phyloP scores from a whole-genome alignment of 1,140 invertebrate genomes.

The Leptinotarsa texana region DNA sequence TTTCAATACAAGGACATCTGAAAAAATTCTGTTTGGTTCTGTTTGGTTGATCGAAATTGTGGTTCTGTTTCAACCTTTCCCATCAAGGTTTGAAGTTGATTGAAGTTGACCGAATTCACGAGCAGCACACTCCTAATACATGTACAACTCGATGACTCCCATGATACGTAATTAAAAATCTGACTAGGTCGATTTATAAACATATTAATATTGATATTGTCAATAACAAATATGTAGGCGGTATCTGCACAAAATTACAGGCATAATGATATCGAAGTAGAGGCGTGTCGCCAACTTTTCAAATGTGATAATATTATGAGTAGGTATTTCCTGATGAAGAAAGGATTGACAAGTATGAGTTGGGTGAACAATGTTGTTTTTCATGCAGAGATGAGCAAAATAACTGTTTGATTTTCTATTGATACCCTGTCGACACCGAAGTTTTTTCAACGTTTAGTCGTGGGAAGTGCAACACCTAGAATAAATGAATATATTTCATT shows the following conservation, averaged over 20 bases:
- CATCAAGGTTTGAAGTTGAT: too few species aligned
- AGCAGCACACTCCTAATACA: background rate
- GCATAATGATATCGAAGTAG: background rate
- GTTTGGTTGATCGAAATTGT: too few species aligned
- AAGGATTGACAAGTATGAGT: background rate
- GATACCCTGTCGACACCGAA: background rate
- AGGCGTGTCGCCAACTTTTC: constrained; percentile 8
- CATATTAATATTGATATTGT: constrained; percentile 1
- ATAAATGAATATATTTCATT: background rate
- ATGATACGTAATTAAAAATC: background rate
- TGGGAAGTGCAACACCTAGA: background rate
- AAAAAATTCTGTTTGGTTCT: too few species aligned
- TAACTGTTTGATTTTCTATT: background rate
- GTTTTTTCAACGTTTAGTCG: background rate
- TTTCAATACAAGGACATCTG: too few species aligned
- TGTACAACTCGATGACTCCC: background rate
- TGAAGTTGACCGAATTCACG: too few species aligned
- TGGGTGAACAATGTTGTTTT: background rate
- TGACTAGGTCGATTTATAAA: background rate
- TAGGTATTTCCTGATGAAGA: background rate
- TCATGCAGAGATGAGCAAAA: background rate
- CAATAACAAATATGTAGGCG: constrained; percentile 5
- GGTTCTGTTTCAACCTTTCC: too few species aligned
- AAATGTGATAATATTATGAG: background rate
- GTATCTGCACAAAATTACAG: background rate